Base-by-base conservation (phyloP, 2,797 vertebrate genomes). In the Anomalospiza imberbis region DNA sequence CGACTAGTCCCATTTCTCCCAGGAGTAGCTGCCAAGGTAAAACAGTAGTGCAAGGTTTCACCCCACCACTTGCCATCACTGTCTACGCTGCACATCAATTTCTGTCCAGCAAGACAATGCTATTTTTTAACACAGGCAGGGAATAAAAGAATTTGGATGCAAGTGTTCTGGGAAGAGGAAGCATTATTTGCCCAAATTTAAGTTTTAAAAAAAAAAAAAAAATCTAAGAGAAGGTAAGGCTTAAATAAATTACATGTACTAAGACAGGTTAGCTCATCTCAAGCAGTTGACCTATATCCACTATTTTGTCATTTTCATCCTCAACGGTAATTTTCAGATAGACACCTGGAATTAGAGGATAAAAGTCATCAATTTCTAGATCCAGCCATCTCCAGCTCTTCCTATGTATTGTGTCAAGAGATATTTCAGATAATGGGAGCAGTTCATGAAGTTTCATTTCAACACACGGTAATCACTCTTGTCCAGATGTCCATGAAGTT, bases 391-490 rank as follows among this genome's bases (percentile, higher is more conserved):
- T 58, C 53, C 50, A 80, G 62, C 20, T 73, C 79, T 44, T 74
- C 71, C 72, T 55, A 48, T 34, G 32, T n/a, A 29, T 11, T 25
- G 32, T 26, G 29, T 16, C 28, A 32, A 44, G 18, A 87, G 79
- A 7, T 38, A 28, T 21, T 85, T 75, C 14, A 4, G 40, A 85
- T 62, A 85, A 63, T 7, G 34, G 55, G 53, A 66, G 45, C 18
- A 26, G 57, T 38, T 91, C 61, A 68, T 84, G 95, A 91, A 89
- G 90, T 26, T 76, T 25, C 60, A 51, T 83, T 94, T 93, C 86
- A 71, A 57, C 18, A 44, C 31, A 24, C 8, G 9, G 44, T 18
- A 40, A 88, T 55, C 51, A 13, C 45, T 55, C 70, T 34, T 75
- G n/a, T 76, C 94, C 93, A 95, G 51, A 80, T 11, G 36, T 24